These are phyloP conservation scores for Cettia cetti DNA, from an alignment of 2,113 vertebrate genomes.

Conservation along the genomic window DNA sequence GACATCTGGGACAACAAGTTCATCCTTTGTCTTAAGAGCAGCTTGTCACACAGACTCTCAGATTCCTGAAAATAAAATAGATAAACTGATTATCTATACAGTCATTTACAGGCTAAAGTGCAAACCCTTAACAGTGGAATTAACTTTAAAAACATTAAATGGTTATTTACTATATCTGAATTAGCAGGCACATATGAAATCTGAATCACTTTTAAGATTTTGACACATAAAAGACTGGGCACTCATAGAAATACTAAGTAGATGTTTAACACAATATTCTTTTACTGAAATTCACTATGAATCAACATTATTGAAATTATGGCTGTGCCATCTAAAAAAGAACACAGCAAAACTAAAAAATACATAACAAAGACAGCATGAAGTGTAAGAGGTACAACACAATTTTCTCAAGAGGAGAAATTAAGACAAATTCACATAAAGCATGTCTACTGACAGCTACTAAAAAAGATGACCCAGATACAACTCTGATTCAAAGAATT, in stretches of 20 bases:
- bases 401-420: background rate
- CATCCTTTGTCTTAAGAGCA: constrained; percentile 86
- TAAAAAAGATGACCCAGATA: background rate
- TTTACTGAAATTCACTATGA: background rate
- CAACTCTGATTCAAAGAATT: background rate
- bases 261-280: background rate
- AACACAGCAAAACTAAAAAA: background rate
- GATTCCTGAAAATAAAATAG: constrained; percentile 73
- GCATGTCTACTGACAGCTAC: background rate
- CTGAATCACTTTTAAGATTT: background rate
- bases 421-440: background rate
- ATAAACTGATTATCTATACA: background rate
- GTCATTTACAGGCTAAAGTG: background rate
- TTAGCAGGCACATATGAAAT: background rate
- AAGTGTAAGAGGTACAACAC: background rate
- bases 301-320: background rate
- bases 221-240: background rate
- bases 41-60: constrained; percentile 78
- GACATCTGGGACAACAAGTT: constrained; percentile 86
- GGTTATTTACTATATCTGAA: background rate
- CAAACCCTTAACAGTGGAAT: background rate
- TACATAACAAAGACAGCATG: background rate
- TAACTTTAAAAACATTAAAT: background rate
- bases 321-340: background rate
- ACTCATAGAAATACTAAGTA: background rate